These are phyloP conservation scores for Acanthacorydalis orientalis DNA, from an alignment of 2,888 invertebrate genomes.

Conservation along the genomic window DNA sequence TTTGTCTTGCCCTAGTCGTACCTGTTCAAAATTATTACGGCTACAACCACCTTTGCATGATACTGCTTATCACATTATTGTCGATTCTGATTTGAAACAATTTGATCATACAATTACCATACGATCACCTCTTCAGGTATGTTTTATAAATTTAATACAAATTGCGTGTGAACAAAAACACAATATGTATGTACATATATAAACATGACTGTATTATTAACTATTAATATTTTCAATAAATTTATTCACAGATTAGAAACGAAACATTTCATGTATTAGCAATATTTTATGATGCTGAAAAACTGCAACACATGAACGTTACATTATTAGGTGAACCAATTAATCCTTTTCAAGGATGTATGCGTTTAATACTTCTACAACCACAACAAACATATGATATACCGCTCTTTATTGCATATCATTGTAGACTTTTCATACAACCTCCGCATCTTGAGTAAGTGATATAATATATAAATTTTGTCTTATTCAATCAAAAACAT, in stretches of 20 bases:
- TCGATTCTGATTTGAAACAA: conserved; percentile 44
- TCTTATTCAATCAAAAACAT: too few species aligned
- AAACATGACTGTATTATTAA: too few species aligned
- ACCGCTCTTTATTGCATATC: conserved; percentile 64
- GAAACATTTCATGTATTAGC: conserved; percentile 62
- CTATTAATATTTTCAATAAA: neutral
- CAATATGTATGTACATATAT: too few species aligned
- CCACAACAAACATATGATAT: conserved; percentile 59
- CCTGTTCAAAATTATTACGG: conserved; percentile 44
- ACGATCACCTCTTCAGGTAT: conserved; percentile 54
- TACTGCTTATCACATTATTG: conserved; percentile 50
- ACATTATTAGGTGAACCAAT: conserved; percentile 45
- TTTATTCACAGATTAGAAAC: conserved; percentile 41
- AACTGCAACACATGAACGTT: conserved; percentile 45
- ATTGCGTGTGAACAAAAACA: too few species aligned
- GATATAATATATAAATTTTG: neutral
- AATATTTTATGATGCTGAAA: conserved; percentile 54
- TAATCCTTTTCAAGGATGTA: conserved; percentile 61
- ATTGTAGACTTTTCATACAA: conserved; percentile 56
- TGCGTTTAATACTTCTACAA: conserved; percentile 53
- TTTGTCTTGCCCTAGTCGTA: conserved; percentile 44
- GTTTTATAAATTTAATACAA: neutral
- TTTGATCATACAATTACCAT: conserved; percentile 38
- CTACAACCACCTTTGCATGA: conserved; percentile 37
- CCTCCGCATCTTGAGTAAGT: conserved; percentile 59